phyloP scores from a whole-genome alignment of 2,888 invertebrate species.

The Perithous albicinctus region DNA sequence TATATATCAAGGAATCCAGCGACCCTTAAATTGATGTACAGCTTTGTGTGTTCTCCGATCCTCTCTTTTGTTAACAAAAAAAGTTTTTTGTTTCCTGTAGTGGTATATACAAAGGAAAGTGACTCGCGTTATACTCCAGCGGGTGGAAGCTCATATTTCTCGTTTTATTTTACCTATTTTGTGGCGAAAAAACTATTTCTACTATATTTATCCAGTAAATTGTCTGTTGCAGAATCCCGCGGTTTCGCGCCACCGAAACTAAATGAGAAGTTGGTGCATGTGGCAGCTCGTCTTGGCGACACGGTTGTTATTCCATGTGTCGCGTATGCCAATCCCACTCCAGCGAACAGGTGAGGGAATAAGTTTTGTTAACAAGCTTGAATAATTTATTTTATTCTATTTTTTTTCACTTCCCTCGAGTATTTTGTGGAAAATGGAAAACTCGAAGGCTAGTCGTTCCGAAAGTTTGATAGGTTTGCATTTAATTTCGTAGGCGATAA shows the following conservation, averaged over 20 bases:
- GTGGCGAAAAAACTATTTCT: not conserved
- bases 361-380: not conserved
- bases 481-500: slow-evolving; percentile 5
- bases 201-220: slow-evolving; percentile 1
- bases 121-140: not conserved
- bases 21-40: slow-evolving; percentile 60
- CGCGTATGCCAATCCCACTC: slow-evolving; percentile 87
- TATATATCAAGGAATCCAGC: slow-evolving; percentile 36
- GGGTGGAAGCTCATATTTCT: not conserved
- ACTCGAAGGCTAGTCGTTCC: not conserved
- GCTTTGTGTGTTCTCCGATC: slow-evolving; percentile 37
- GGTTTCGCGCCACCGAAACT: slow-evolving; percentile 87
- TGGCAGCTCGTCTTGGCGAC: slow-evolving; percentile 86
- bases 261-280: slow-evolving; percentile 86
- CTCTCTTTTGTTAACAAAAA: slow-evolving; percentile 30
- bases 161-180: not conserved
- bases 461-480: slow-evolving; percentile 23
- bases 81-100: slow-evolving; percentile 12
- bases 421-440: not conserved
- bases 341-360: slow-evolving; percentile 86
- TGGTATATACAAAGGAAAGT: not conserved
- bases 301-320: slow-evolving; percentile 88
- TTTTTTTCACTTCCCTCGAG: slow-evolving; percentile 10
- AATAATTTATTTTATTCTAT: slow-evolving; percentile 1
- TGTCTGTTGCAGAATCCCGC: slow-evolving; percentile 85